phyloP scores from a whole-genome alignment of 2,113 vertebrate species.

The Calonectris borealis region DNA sequence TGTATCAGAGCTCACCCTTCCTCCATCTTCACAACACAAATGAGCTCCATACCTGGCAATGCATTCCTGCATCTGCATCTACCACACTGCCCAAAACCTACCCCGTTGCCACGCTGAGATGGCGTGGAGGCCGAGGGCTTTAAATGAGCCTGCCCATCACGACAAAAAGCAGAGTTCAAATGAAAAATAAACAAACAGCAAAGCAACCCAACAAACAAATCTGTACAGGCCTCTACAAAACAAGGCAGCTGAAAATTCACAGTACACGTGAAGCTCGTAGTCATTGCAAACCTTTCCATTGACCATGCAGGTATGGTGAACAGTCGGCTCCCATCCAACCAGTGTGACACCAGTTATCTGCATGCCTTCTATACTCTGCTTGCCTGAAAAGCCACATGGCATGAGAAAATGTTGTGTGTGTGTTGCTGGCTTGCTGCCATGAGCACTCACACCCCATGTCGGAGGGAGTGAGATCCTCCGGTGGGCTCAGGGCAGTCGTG shows the following conservation, averaged over 20 bases:
- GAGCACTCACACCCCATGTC: rapidly evolving
- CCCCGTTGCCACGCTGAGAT: rapidly evolving
- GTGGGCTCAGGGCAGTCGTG: rapidly evolving
- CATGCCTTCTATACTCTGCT: neutral
- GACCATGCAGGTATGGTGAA: neutral
- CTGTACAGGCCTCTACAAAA: neutral
- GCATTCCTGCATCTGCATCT: neutral
- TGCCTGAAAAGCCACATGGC: neutral
- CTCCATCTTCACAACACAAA: neutral
- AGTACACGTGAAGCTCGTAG: rapidly evolving
- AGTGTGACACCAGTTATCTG: neutral
- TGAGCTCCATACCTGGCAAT: neutral
- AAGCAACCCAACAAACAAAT: neutral
- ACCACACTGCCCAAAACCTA: neutral
- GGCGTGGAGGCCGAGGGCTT: neutral
- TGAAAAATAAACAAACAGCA: neutral
- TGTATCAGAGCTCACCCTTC: neutral
- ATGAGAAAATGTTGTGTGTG: neutral
- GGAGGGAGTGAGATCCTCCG: neutral
- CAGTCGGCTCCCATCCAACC: neutral
- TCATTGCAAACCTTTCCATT: neutral
- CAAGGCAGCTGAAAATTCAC: neutral
- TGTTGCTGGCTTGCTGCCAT: neutral
- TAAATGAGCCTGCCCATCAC: neutral
- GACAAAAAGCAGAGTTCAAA: neutral